These are phyloP conservation scores for Suricata suricatta DNA, from an alignment of 2,113 vertebrate species.

Conservation along the genomic window DNA sequence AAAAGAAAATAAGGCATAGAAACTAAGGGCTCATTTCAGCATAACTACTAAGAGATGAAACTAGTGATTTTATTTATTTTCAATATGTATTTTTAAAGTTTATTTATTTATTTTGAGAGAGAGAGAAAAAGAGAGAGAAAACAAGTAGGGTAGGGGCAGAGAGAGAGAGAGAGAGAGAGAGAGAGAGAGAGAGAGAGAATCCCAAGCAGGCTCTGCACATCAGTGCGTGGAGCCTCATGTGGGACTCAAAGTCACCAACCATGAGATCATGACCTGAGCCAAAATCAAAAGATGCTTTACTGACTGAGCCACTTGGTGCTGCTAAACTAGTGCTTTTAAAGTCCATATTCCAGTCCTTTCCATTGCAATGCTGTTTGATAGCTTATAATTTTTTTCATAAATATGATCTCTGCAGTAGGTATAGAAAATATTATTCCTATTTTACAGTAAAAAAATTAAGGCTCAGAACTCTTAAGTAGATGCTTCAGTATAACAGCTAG, in stretches of 20 bases:
- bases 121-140: too few relatives aligned
- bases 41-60: neutral
- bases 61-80: neutral
- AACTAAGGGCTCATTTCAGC: neutral
- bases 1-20: neutral
- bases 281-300: too few relatives aligned
- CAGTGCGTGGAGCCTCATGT: too few relatives aligned
- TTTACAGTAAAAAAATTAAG: neutral
- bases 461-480: neutral
- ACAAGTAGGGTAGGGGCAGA: too few relatives aligned
- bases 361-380: neutral
- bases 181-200: too few relatives aligned
- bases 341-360: neutral
- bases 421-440: neutral
- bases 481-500: neutral
- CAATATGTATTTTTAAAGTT: too few relatives aligned
- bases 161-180: too few relatives aligned
- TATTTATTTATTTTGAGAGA: too few relatives aligned
- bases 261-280: too few relatives aligned
- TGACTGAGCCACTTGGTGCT: too few relatives aligned
- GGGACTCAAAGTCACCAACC: too few relatives aligned
- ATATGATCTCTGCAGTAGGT: neutral
- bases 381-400: neutral
- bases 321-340: neutral
- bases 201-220: too few relatives aligned